Base-by-base conservation (phyloP, 2,888 invertebrate species). In the Tetramorium bicarinatum region DNA sequence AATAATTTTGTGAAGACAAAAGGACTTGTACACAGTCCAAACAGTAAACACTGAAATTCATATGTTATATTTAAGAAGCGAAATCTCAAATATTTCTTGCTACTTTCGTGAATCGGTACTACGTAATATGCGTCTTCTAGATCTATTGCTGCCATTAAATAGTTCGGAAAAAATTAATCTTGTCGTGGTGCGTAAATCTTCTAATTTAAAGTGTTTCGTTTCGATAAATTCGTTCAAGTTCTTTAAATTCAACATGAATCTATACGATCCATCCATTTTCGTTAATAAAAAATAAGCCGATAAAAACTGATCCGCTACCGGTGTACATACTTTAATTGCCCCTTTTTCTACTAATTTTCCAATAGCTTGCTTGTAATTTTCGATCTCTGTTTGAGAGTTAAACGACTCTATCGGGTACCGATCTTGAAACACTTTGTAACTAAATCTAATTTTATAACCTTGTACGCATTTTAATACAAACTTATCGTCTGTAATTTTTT, bases 61-160 rank as follows among this genome's bases (percentile, higher is more conserved):
- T 74, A 88, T 0, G 85, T 25, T 9, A 47, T 56, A 1, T 67
- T 82, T 4, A 81, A 3, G 62, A 88, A 90, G 29, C 13, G 41
- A 69, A 91, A 90, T 13, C 88, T 59, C 9, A 90, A 66, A n/a
- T 71, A 90, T 83, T 88, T 91, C 66, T 86, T 83, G 54, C 83
- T 81, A 0, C 54, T 7, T 44, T 59, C n/a, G 11, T 87, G 75
- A 3, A 90, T 81, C 0, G 79, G 72, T 8, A 90, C 66, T 13
- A 64, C n/a, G 34, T 84, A 87, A 11, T 67, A 81, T 1, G 47
- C 75, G 15, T 76, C 76, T 6, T 69, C 49, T 82, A 91, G 2
- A 84, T 83, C 83, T 25, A 81, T 18, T 38, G 52, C 11, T 2
- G 49, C 71, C 49, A 71, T 67, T 6, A 41, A 61, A 9, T 18